A percentile compares a stretch with the other conserved stretches of the same genome.
Conservation (phyloP, 1,140 invertebrate genomes). For the Drosophila melanogaster region DNA sequence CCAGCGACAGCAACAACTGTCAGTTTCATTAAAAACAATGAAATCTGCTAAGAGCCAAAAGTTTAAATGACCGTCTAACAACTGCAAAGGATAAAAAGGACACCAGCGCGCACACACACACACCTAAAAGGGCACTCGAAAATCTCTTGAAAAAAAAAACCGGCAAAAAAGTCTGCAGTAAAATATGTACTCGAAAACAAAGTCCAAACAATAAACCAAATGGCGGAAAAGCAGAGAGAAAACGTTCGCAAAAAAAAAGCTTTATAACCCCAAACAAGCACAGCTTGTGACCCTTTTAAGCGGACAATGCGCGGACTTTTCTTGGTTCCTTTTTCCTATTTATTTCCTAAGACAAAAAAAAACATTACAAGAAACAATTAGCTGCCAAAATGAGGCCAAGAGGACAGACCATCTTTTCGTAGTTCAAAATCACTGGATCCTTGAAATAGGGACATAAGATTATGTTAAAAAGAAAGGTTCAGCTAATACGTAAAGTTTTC, state of each 20-base stretch:
- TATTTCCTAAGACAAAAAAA: conserved; percentile 54
- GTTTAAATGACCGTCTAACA: conserved; percentile 78
- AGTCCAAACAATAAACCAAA: conserved; percentile 82
- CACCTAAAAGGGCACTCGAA: conserved; percentile 39
- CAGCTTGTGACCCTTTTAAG: conserved; percentile 76
- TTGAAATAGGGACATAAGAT: conserved; percentile 3
- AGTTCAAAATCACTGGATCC: conserved; percentile 2
- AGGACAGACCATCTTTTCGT: conserved; percentile 41
- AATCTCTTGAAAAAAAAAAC: conserved; percentile 55
- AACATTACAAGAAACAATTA: conserved; percentile 79
- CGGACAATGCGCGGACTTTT: conserved; percentile 56
- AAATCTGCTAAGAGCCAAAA: conserved; percentile 81
- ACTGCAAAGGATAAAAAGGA: conserved; percentile 59
- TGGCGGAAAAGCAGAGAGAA: conserved; percentile 64
- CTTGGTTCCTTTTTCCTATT: conserved; percentile 10
- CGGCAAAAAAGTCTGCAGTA: conserved; percentile 64
- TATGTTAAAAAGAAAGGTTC: too few species aligned
- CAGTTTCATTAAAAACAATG: conserved; percentile 81
- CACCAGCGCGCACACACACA: conserved; percentile 7
- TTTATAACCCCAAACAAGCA: conserved; percentile 50
- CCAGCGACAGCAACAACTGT: conserved; percentile 55
- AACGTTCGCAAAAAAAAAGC: conserved; percentile 25
- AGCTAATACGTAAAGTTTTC: not conserved
- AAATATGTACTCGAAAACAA: conserved; percentile 76
- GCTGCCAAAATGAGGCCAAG: conserved; percentile 57